Conservation (phyloP, 2,797 vertebrate species). For the Leptoclinus maculatus region DNA sequence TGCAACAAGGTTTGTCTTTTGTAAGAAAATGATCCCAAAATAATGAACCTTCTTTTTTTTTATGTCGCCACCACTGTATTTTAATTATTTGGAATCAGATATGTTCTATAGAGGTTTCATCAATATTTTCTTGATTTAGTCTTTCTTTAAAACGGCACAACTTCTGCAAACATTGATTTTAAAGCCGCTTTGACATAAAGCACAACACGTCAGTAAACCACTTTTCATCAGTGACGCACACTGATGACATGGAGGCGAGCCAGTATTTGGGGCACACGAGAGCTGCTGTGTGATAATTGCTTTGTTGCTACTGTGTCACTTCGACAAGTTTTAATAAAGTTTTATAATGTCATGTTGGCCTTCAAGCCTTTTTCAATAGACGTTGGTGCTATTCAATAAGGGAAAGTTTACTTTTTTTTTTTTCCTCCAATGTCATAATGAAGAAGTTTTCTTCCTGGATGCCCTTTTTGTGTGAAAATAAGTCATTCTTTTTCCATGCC, state of each 20-base stretch:
- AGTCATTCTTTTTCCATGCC: constrained; percentile 49
- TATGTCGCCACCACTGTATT: constrained; percentile 82
- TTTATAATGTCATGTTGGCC: constrained; percentile 79
- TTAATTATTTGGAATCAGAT: constrained; percentile 72
- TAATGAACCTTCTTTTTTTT: constrained; percentile 62
- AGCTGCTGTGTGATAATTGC: constrained; percentile 72
- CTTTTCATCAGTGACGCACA: constrained; percentile 54
- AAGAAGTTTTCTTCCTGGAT: constrained; percentile 44
- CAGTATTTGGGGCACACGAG: constrained; percentile 59
- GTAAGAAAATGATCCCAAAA: constrained; percentile 62
- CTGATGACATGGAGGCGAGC: constrained; percentile 53
- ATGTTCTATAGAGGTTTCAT: constrained; percentile 72
- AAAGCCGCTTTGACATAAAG: constrained; percentile 49
- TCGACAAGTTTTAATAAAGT: constrained; percentile 78
- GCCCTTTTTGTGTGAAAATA: constrained; percentile 57
- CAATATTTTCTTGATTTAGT: constrained; percentile 60
- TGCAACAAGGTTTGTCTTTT: constrained; percentile 73
- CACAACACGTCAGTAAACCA: constrained; percentile 49
- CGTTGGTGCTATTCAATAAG: constrained; percentile 78
- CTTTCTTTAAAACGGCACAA: constrained; percentile 67
- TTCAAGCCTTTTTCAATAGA: constrained; percentile 78
- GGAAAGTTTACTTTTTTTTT: constrained; percentile 56
- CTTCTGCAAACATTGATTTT: constrained; percentile 60
- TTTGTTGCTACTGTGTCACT: constrained; percentile 76
- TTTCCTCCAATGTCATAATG: constrained; percentile 60